Evolutionary conservation across 2,797 vertebrate genomes (phyloP).

Genomic region (Scleropages formosus): DNA sequence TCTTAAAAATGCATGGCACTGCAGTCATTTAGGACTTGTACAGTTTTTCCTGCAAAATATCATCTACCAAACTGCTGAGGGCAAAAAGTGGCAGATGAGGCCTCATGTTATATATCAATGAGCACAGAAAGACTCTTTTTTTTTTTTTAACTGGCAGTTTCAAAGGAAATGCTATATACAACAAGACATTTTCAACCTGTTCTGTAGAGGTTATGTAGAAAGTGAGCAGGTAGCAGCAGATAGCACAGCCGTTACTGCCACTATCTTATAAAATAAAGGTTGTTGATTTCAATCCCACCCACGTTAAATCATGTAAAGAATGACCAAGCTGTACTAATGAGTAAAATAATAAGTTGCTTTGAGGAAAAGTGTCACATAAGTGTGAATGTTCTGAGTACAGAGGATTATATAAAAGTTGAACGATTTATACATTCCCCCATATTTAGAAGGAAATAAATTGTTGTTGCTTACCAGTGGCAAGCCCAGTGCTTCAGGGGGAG

Average conservation of each 20-base stretch:
- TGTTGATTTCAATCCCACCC: too few relatives aligned
- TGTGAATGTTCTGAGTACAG: conserved; percentile 6
- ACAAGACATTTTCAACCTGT: not conserved
- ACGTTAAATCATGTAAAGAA: too few relatives aligned
- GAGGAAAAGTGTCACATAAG: conserved; percentile 1
- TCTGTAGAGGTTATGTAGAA: conserved; percentile 16
- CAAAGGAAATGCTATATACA: conserved; percentile 4
- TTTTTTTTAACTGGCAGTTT: not conserved
- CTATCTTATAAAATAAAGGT: too few relatives aligned
- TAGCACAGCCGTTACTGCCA: too few relatives aligned
- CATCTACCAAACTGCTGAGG: not conserved
- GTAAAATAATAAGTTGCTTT: not conserved
- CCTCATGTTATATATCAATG: not conserved
- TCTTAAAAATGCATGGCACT: not conserved
- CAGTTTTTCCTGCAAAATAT: not conserved
- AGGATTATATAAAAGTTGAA: conserved; percentile 20
- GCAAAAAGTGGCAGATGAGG: not conserved
- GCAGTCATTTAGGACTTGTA: not conserved
- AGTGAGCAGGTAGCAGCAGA: not conserved
- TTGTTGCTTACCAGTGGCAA: conserved; percentile 2
- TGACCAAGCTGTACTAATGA: too few relatives aligned
- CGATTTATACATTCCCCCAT: not conserved
- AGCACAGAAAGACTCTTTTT: not conserved
- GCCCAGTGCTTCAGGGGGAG: not conserved
- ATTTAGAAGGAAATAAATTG: conserved; percentile 16